These are phyloP conservation scores for Meloe dianella DNA, from an alignment of 2,888 invertebrate species.

Conservation along the genomic window DNA sequence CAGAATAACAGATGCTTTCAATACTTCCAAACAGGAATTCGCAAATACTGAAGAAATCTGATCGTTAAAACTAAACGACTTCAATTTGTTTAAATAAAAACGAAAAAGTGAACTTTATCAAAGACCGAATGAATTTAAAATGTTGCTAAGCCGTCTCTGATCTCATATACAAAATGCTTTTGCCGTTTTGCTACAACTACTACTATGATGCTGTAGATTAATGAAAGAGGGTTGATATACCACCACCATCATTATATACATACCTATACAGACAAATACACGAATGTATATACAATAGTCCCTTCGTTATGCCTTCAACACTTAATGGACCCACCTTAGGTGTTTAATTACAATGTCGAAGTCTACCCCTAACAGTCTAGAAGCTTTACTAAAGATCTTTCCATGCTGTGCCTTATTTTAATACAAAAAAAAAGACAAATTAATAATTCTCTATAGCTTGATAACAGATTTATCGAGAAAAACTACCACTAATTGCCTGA, in stretches of 20 bases:
- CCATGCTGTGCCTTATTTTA: not conserved
- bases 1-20: constrained; percentile 5
- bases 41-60: not conserved
- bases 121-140: not conserved
- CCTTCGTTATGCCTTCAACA: constrained; percentile 36
- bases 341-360: constrained; percentile 43
- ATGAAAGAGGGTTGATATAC: constrained; percentile 4
- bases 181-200: not conserved
- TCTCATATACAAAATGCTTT: not conserved
- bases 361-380: constrained; percentile 22
- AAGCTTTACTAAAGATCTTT: not conserved
- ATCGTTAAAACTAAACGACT: not conserved
- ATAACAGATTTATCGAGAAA: not conserved
- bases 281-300: constrained; percentile 41
- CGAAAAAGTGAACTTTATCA: not conserved
- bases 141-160: not conserved
- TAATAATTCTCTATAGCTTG: not conserved
- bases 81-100: not conserved
- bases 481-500: not conserved
- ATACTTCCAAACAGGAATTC: not conserved
- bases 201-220: not conserved
- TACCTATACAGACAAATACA: not conserved
- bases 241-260: not conserved
- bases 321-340: constrained; percentile 48
- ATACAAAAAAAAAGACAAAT: not conserved